phyloP scores from a whole-genome alignment of 2,797 vertebrate genomes.

The Gadopsis marmoratus region DNA sequence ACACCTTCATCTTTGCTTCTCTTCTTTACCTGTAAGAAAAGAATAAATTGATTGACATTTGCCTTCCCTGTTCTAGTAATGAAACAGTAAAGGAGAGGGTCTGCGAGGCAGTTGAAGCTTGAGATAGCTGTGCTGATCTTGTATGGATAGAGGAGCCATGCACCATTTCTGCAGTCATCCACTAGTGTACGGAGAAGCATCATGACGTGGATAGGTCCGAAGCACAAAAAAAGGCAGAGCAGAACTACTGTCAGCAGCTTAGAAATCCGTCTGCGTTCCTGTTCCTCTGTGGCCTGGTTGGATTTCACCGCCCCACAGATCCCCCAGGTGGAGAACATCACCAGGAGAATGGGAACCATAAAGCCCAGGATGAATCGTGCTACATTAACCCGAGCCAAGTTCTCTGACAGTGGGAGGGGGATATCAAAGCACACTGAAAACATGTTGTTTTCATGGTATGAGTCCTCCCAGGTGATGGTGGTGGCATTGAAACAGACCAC shows the following conservation, averaged over 20 bases:
- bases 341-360: constrained; percentile 82
- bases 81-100: constrained; percentile 93
- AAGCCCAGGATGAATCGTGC: constrained; percentile 86
- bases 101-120: constrained; percentile 88
- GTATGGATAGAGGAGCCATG: constrained; percentile 75
- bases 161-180: constrained; percentile 49
- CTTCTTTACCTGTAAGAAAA: constrained; percentile 58
- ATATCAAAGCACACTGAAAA: constrained; percentile 85
- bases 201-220: constrained; percentile 88
- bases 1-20: constrained; percentile 10
- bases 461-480: constrained; percentile 80
- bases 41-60: constrained; percentile 56
- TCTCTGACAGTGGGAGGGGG: constrained; percentile 80
- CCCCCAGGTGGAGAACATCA: constrained; percentile 85
- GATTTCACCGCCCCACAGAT: constrained; percentile 84
- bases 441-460: constrained; percentile 49
- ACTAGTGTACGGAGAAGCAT: constrained; percentile 84
- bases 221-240: constrained; percentile 87
- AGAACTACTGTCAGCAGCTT: constrained; percentile 85
- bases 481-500: constrained; percentile 83
- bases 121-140: constrained; percentile 87
- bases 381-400: constrained; percentile 72
- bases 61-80: constrained; percentile 85
- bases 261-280: constrained; percentile 85
- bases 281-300: constrained; percentile 86